Evolutionary conservation across 2,113 vertebrate genomes (phyloP).

Genomic region (Cichladusa arquata): DNA sequence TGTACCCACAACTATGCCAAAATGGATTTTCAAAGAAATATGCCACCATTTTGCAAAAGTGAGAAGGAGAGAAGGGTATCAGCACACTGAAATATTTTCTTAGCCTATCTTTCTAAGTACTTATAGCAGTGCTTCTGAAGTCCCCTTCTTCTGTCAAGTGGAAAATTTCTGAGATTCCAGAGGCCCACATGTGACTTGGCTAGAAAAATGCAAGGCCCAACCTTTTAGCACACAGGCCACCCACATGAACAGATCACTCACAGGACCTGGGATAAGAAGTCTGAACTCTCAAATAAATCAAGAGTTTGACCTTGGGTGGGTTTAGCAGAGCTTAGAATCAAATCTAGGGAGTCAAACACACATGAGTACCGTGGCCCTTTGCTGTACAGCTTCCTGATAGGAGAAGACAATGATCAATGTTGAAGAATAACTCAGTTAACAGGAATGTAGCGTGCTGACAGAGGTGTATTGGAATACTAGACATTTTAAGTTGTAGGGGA

Average conservation of each 20-base stretch:
- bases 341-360: background rate
- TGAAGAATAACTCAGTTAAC: background rate
- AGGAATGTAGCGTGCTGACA: background rate
- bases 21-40: background rate
- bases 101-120: background rate
- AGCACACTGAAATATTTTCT: background rate
- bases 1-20: background rate
- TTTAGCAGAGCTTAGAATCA: slow-evolving; percentile 13
- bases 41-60: background rate
- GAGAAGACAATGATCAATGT: background rate
- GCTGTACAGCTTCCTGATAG: background rate
- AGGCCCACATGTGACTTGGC: slow-evolving; percentile 39
- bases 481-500: background rate
- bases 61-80: background rate
- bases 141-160: slow-evolving; percentile 57
- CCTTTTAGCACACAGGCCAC: slow-evolving; percentile 43
- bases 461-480: background rate
- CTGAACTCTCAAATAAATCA: slow-evolving; percentile 38
- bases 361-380: background rate
- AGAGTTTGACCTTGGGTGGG: slow-evolving; percentile 6
- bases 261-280: slow-evolving; percentile 27
- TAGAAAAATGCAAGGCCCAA: slow-evolving; percentile 40
- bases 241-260: slow-evolving; percentile 37
- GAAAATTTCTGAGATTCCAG: slow-evolving; percentile 65
- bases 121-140: slow-evolving; percentile 36